These are phyloP conservation scores for Ctenomys sociabilis DNA, from an alignment of 2,113 vertebrate species.

Conservation along the genomic window DNA sequence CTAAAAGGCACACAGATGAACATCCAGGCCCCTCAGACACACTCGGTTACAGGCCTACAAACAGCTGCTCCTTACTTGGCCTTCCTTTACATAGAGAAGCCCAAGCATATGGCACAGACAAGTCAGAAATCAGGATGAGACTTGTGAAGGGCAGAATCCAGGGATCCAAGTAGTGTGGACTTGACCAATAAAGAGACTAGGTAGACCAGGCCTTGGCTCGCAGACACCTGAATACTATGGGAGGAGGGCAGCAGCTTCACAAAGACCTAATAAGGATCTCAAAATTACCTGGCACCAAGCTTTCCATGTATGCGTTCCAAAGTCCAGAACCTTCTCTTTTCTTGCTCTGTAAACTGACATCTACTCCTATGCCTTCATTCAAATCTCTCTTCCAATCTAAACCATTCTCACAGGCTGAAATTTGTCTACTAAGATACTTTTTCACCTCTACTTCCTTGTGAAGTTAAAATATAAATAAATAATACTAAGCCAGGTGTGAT, in stretches of 20 bases:
- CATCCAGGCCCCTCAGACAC: neutral
- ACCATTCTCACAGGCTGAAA: neutral
- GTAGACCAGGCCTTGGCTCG: neutral
- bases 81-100: neutral
- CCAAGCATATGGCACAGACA: neutral
- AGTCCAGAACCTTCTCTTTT: neutral
- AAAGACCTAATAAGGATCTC: neutral
- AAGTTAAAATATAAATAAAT: neutral
- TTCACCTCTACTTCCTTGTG: neutral
- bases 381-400: slow-evolving; percentile 19
- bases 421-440: neutral
- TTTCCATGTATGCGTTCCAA: neutral
- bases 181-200: neutral
- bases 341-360: neutral
- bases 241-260: neutral
- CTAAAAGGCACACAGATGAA: neutral
- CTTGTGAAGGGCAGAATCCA: neutral
- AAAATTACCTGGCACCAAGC: neutral
- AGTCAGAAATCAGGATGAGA: neutral
- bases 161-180: neutral
- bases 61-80: neutral
- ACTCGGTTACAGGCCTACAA: neutral
- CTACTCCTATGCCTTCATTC: neutral
- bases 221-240: neutral
- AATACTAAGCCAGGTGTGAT: neutral